Evolutionary conservation across 2,888 invertebrate genomes (phyloP).

Genomic region (Didymodactylos carnosus): DNA sequence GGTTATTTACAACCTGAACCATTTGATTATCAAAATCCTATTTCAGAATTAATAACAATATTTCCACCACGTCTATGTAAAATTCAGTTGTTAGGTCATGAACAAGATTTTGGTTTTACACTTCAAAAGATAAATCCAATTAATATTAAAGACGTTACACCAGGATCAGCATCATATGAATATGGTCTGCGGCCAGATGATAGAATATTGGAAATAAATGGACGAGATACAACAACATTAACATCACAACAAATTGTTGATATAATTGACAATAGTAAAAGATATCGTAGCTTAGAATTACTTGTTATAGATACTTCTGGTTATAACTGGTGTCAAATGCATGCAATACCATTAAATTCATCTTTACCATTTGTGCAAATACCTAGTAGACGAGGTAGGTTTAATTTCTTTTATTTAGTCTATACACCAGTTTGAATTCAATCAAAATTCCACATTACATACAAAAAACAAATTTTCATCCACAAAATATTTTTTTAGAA

Average conservation of each 20-base stretch:
- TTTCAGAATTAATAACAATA: neutral
- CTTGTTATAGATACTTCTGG: neutral
- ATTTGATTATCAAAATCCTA: neutral
- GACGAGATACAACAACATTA: neutral
- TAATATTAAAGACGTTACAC: neutral
- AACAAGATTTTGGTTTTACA: neutral
- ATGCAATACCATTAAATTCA: neutral
- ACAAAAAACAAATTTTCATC: too few species aligned
- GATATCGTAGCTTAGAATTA: neutral
- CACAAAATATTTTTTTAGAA: too few species aligned
- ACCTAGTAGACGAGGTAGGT: neutral
- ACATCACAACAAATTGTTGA: neutral
- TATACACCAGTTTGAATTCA: too few species aligned
- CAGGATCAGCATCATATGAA: neutral
- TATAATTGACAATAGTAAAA: neutral
- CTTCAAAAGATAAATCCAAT: neutral
- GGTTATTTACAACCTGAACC: neutral
- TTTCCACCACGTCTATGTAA: neutral
- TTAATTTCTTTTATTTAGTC: too few species aligned
- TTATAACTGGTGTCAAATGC: neutral
- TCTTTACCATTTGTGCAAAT: neutral
- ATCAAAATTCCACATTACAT: neutral
- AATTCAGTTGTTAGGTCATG: neutral
- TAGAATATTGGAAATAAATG: neutral
- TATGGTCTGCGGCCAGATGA: neutral